Conservation (phyloP, 2,797 vertebrate genomes). For the Geotrypetes seraphini region DNA sequence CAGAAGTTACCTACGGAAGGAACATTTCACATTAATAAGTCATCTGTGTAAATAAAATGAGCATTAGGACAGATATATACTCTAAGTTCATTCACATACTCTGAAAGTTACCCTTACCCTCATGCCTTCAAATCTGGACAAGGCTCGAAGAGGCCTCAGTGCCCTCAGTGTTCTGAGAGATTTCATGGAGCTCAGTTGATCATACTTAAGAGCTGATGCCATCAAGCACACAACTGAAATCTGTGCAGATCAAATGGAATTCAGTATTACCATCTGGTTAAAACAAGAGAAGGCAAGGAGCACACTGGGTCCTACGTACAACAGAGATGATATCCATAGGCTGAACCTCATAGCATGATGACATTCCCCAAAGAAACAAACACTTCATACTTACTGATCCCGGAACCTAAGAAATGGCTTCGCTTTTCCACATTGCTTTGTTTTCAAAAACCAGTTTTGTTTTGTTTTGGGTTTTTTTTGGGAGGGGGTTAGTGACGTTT, state of each 20-base stretch:
- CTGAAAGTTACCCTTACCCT: slow-evolving; percentile 61
- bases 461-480: too few relatives aligned
- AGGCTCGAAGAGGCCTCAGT: slow-evolving; percentile 50
- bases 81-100: slow-evolving; percentile 7
- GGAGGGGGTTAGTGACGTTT: too few relatives aligned
- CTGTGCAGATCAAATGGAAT: slow-evolving; percentile 43
- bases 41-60: slow-evolving; percentile 6
- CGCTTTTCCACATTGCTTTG: slow-evolving; percentile 22
- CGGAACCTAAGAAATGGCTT: neutral
- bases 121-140: slow-evolving; percentile 72
- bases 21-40: neutral
- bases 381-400: neutral
- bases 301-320: neutral
- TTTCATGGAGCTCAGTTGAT: slow-evolving; percentile 50
- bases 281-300: neutral
- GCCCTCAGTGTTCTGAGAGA: slow-evolving; percentile 57
- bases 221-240: slow-evolving; percentile 50
- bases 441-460: too few relatives aligned
- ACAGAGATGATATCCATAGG: neutral
- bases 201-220: slow-evolving; percentile 42
- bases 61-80: neutral
- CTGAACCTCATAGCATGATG: too few relatives aligned
- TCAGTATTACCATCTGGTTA: slow-evolving; percentile 20
- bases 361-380: too few relatives aligned
- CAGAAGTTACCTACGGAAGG: neutral